Percentiles rank a stretch among this genome's conserved stretches.
phyloP scores from a whole-genome alignment of 1,140 invertebrate genomes.

The Cherax destructor region DNA sequence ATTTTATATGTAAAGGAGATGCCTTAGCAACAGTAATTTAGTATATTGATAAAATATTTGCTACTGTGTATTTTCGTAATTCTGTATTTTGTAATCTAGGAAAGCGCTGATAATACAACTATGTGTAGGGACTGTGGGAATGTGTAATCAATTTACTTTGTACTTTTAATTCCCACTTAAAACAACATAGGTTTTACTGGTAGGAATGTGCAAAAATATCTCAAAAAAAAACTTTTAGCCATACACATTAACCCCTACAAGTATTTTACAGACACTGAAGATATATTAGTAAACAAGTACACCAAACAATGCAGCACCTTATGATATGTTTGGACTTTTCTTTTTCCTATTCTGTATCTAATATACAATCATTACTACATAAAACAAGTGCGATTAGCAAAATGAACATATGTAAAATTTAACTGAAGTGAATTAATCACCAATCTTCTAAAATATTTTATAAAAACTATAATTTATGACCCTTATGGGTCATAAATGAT shows the following conservation, averaged over 20 bases:
- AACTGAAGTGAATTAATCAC: background rate
- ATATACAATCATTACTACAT: background rate
- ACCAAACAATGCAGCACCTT: background rate
- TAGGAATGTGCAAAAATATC: constrained; percentile 19
- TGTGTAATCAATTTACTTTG: background rate
- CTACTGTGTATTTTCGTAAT: too few species aligned
- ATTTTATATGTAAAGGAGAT: too few species aligned
- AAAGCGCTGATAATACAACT: too few species aligned
- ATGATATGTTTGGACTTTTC: constrained; percentile 2
- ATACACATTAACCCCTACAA: background rate
- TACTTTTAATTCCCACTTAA: constrained; percentile 10
- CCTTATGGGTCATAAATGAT: background rate
- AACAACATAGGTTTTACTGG: background rate
- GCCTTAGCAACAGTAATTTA: too few species aligned
- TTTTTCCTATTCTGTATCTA: background rate
- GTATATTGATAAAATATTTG: too few species aligned
- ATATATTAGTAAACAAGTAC: background rate
- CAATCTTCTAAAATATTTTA: background rate
- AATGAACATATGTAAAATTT: background rate
- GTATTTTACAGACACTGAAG: background rate
- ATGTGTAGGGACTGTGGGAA: background rate
- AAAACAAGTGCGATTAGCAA: background rate
- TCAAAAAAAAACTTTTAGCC: background rate
- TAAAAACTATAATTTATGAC: background rate
- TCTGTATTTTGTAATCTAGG: too few species aligned